A percentile compares a stretch with the other conserved stretches of the same genome.
Conservation (phyloP, 2,888 invertebrate genomes). For the Leptarthrus brevirostris region DNA sequence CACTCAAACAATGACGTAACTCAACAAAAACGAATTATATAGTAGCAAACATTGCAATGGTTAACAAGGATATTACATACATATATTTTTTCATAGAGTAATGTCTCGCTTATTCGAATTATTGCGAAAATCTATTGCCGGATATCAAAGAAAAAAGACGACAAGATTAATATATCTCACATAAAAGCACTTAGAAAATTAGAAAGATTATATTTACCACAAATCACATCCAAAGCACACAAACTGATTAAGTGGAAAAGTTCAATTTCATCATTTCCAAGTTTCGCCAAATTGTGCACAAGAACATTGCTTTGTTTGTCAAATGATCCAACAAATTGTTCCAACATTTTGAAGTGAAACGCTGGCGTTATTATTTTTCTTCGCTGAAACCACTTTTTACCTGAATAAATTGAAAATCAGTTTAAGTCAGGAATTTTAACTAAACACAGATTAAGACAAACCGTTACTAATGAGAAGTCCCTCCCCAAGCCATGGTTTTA, state of each 20-base stretch:
- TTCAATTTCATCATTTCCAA: slow-evolving; percentile 68
- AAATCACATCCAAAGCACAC: slow-evolving; percentile 71
- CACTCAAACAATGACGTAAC: no score
- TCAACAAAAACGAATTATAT: no score
- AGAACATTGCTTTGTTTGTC: slow-evolving; percentile 72
- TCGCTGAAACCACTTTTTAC: slow-evolving; percentile 63
- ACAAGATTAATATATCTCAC: no score
- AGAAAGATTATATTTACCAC: slow-evolving; percentile 65
- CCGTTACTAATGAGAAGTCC: slow-evolving; percentile 51
- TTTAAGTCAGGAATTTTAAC: no score
- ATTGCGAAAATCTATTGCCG: no score
- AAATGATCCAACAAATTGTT: slow-evolving; percentile 75
- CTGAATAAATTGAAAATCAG: neutral
- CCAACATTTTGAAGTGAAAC: slow-evolving; percentile 79
- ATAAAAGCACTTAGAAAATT: no score
- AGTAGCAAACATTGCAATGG: no score
- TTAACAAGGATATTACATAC: no score
- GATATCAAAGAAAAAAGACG: no score
- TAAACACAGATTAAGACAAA: neutral
- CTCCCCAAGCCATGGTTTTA: slow-evolving; percentile 53
- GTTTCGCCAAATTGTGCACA: slow-evolving; percentile 50
- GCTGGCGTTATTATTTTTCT: slow-evolving; percentile 78
- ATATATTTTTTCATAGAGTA: no score
- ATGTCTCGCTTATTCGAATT: no score
- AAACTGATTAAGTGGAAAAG: slow-evolving; percentile 71